A percentile compares a stretch with the other conserved stretches of the same genome.
Evolutionary conservation across 2,888 invertebrate genomes (phyloP).

Genomic region (Alviniconcha strummeri): DNA sequence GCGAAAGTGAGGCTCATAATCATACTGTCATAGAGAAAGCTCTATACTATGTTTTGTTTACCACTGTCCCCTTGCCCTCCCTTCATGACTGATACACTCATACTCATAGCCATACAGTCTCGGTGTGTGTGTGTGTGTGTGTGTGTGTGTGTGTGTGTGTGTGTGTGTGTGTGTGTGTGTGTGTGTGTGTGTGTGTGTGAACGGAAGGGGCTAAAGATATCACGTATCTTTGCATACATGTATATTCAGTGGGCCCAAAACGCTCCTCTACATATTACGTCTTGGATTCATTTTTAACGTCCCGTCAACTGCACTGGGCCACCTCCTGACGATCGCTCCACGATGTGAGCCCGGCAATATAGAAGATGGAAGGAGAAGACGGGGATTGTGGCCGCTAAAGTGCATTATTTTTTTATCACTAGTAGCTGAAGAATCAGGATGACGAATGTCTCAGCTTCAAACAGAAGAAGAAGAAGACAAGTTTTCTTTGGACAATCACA

Average conservation of each 20-base stretch:
- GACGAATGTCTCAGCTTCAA: no score
- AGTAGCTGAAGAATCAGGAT: no score
- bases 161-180: constrained; percentile 15
- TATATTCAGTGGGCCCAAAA: background rate
- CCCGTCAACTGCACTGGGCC: no score
- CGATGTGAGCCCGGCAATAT: background rate
- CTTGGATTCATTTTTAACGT: background rate
- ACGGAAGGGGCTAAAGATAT: background rate
- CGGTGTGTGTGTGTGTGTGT: background rate
- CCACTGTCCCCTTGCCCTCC: no score
- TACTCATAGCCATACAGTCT: no score
- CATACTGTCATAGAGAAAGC: no score
- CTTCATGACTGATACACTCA: no score
- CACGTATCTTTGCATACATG: background rate
- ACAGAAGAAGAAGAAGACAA: no score
- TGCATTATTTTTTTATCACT: no score
- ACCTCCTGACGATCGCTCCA: background rate
- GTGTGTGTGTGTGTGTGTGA: background rate
- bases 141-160: constrained; percentile 2
- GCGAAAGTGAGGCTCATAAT: no score
- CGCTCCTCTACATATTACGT: background rate
- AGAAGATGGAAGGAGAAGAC: background rate
- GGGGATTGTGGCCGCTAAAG: background rate
- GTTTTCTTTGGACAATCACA: no score
- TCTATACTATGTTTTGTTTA: no score